These are phyloP conservation scores for Atta cephalotes DNA, from an alignment of 1,140 invertebrate genomes.

Conservation along the genomic window DNA sequence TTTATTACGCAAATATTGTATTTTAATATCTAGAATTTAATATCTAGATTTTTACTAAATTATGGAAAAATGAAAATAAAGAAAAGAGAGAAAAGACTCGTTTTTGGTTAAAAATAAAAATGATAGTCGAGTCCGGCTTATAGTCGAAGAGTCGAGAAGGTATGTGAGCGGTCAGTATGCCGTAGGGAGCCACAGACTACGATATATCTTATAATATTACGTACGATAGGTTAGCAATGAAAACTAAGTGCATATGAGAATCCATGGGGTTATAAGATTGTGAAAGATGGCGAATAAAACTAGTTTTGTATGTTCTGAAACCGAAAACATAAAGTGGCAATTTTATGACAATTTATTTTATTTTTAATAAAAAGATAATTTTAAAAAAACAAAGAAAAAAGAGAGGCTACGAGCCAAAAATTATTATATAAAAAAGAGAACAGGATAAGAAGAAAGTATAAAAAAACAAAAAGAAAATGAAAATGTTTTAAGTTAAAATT, in stretches of 20 bases:
- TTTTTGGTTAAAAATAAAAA: slow-evolving; percentile 70
- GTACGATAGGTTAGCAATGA: slow-evolving; percentile 83
- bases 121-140: slow-evolving; percentile 66
- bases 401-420: too few relatives aligned
- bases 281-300: slow-evolving; percentile 16
- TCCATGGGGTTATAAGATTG: slow-evolving; percentile 81
- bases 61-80: slow-evolving; percentile 41
- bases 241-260: slow-evolving; percentile 87
- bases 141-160: slow-evolving; percentile 64
- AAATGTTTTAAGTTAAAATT: too few relatives aligned
- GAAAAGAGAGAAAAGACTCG: slow-evolving; percentile 35
- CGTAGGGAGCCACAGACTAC: slow-evolving; percentile 83
- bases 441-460: too few relatives aligned
- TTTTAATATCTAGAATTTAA: background rate
- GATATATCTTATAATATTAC: slow-evolving; percentile 85
- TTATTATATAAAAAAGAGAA: too few relatives aligned
- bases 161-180: slow-evolving; percentile 75
- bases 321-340: slow-evolving; percentile 62
- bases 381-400: background rate
- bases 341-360: slow-evolving; percentile 29
- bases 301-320: slow-evolving; percentile 56
- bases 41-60: background rate
- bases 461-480: too few relatives aligned
- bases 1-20: background rate
- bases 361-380: background rate